Conservation (phyloP, 2,888 invertebrate genomes). For the Leucophora obtusa region DNA sequence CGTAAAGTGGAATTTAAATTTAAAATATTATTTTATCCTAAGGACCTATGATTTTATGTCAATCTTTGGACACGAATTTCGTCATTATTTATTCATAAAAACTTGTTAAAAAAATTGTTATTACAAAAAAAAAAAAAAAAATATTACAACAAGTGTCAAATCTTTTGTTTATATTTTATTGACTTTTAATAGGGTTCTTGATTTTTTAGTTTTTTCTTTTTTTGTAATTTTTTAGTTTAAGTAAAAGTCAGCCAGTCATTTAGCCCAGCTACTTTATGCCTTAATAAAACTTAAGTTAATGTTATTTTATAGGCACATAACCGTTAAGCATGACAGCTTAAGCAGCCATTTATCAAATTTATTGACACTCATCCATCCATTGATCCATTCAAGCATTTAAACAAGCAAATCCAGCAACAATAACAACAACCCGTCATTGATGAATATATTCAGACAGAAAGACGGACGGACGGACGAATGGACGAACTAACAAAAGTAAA, state of each 20-base stretch:
- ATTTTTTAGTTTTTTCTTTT: slow-evolving; percentile 1
- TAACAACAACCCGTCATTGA: slow-evolving; percentile 16
- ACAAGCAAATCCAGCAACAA: slow-evolving; percentile 40
- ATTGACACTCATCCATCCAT: slow-evolving; percentile 71
- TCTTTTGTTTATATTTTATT: not conserved
- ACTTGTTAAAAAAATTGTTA: not conserved
- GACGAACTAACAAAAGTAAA: slow-evolving; percentile 1
- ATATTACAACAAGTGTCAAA: not conserved
- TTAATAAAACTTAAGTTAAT: slow-evolving; percentile 30
- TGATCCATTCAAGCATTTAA: slow-evolving; percentile 51
- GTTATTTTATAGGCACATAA: slow-evolving; percentile 65
- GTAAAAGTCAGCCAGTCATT: slow-evolving; percentile 8
- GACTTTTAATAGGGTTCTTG: slow-evolving; percentile 6
- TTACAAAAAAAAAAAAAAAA: not conserved
- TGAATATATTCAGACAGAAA: slow-evolving; percentile 5
- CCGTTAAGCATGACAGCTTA: slow-evolving; percentile 70
- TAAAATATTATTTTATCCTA: too few species aligned
- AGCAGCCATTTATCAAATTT: slow-evolving; percentile 72
- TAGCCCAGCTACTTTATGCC: slow-evolving; percentile 30
- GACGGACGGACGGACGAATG: not conserved
- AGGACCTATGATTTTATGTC: too few species aligned
- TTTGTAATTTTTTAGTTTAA: slow-evolving; percentile 21
- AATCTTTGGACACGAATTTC: too few species aligned
- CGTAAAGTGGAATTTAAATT: too few species aligned
- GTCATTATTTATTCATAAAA: too few species aligned